Evolutionary conservation across 2,888 invertebrate species (phyloP), one percentile per base, ranked within the genome.

Genomic region (Campoplex capitator): DNA sequence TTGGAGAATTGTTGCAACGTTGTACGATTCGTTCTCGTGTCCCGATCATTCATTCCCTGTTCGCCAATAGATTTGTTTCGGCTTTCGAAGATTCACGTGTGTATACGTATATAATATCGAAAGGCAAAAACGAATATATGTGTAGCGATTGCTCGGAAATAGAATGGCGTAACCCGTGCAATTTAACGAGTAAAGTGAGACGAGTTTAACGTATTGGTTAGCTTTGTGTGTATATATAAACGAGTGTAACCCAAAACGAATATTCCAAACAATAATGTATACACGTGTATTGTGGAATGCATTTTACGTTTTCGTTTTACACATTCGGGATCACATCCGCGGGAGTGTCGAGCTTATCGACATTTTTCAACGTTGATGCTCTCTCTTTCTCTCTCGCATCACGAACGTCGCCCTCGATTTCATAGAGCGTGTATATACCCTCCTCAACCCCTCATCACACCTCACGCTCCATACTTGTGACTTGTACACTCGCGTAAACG

Each of bases 331-430:
- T 88, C 82, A 77, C 88, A 88, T 88, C 89, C 56, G 83, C 70
- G 79, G 70, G 86, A 67, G 76, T 62, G 88, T 87, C 58, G 84
- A 75, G 85, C 87, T 87, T 84, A 87, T 87, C 87, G 87, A 84
- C 81, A 84, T 87, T 82, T 84, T 91, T 91, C 89, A 91, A 87
- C 83, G 88, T 89, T 88, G 88, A 89, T 86, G 90, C 82, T 32
- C 75, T 75, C 75, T 54, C 68, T 32, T 74, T 32, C 82, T 75
- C 75, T 54, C 68, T 32, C 78, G 74, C 85, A 73, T 81, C 79
- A 87, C 67, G 85, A 83, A 87, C 87, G 65, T 83, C 83, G 78
- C 78, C 75, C 87, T 84, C 88, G 89, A 90, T 84, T 87, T 84
- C 75, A 78, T 89, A 88, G 89, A 91, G 89, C 85, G 88, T 86